Base-by-base conservation (phyloP, 1,140 invertebrate genomes). In the Heliothis virescens region DNA sequence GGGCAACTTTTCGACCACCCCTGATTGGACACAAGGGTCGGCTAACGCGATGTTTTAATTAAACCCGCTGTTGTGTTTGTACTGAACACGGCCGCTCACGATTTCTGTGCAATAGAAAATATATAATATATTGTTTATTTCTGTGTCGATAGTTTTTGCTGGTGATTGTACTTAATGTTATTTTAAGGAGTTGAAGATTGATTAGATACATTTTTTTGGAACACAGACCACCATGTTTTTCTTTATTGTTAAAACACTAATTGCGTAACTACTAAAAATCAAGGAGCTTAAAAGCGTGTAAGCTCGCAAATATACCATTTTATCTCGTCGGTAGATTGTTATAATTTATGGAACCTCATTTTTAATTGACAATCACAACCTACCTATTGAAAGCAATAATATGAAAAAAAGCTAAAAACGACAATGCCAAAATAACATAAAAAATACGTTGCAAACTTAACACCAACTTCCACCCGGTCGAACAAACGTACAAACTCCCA, bases 1-100 rank as follows among this genome's bases (percentile, higher is more conserved):
- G 48, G 52, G 81, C 83, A 80, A 55, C 71, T 81, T 82, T 79
- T 80, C 78, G 69, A 73, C 81, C 75, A 55, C 73, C 63, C 76
- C 55, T 77, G 75, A 77, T 67, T 77, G 75, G 62, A 65, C 75
- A 53, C 59, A 67, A 77, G 75, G 75, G 67, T 71, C 67, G 48
- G 48, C 62, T 41, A 67, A 67, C 75, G 62, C 75, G 75, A 77
- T 67, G 75, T 77, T 77, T 77, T 77, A 77, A 77, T 77, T 77
- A 77, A 77, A 77, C 15, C 60, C 57, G 29, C 3, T 67, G 63
- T 77, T 67, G 47, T 57, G 62, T 67, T 77, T 55, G n/a, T 34
- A 63, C 60, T 18, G 41, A 63, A 63, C 73, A 76, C 63, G 73
- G 57, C 47, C 55, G 29, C 18, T 29, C 67, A 71, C 67, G 67